Percentiles rank a stretch among this genome's conserved stretches.
These are phyloP conservation scores for Tokudaia tokunoshimensis DNA, from an alignment of 2,797 vertebrate genomes.

Conservation along the genomic window DNA sequence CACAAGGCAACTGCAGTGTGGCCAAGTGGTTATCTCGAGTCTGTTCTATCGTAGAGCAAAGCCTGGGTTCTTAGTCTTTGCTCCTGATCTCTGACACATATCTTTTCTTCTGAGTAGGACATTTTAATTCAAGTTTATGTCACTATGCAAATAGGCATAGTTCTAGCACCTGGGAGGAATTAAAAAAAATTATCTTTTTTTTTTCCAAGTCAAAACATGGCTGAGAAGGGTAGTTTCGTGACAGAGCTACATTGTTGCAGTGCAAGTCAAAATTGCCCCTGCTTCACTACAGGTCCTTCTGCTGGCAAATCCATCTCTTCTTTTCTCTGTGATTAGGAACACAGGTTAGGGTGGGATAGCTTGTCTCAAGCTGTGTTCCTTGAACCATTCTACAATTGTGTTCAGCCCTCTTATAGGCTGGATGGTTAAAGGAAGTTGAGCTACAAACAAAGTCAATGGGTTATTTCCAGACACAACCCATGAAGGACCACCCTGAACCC, in stretches of 20 bases:
- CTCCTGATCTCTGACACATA: neutral
- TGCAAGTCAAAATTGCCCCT: neutral
- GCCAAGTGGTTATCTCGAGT: neutral
- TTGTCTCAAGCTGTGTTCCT: neutral
- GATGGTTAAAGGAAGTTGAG: neutral
- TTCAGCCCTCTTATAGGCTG: neutral
- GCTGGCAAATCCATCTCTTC: neutral
- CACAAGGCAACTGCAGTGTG: neutral
- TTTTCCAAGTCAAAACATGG: neutral
- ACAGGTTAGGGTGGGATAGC: neutral
- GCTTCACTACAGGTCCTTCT: neutral
- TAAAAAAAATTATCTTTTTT: neutral
- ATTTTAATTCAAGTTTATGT: conserved; percentile 54
- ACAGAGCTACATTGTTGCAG: neutral
- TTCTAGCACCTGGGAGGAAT: neutral
- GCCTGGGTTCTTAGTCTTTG: neutral
- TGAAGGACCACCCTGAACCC: neutral
- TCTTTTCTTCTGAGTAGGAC: conserved; percentile 10
- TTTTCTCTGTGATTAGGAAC: conserved; percentile 22
- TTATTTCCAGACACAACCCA: conserved; percentile 44
- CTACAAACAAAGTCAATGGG: neutral
- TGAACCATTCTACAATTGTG: neutral
- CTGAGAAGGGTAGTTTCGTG: neutral
- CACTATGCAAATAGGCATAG: neutral
- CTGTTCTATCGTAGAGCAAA: conserved; percentile 33